Percentiles rank a stretch among this genome's conserved stretches.
Evolutionary conservation across 2,888 invertebrate species (phyloP).

Genomic region (Perizoma affinitatum): DNA sequence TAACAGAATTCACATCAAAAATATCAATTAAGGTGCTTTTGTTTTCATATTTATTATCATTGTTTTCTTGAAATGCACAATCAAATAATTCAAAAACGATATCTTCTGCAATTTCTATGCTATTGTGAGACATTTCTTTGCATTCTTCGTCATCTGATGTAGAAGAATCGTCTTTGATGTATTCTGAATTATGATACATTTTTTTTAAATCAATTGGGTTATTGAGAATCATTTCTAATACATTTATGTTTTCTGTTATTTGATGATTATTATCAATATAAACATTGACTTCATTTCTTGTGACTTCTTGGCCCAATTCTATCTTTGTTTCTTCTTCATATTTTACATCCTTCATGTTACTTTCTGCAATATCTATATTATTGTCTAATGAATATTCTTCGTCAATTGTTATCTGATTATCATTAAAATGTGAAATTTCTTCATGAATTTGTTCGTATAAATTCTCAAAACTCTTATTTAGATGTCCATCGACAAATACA

Average conservation of each 20-base stretch:
- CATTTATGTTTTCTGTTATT: background rate
- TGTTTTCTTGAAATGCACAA: constrained; percentile 3
- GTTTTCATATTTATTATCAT: constrained; percentile 3
- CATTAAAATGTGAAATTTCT: background rate
- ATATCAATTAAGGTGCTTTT: background rate
- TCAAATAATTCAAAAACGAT: constrained; percentile 42
- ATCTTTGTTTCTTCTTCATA: constrained; percentile 24
- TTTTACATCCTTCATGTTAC: background rate
- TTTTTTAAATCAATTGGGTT: constrained; percentile 4
- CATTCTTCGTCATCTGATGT: constrained; percentile 34
- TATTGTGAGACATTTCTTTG: constrained; percentile 30
- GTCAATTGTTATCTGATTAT: background rate
- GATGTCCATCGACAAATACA: background rate
- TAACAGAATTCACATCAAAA: background rate
- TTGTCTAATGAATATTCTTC: constrained; percentile 2
- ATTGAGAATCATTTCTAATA: constrained; percentile 28
- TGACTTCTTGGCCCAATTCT: constrained; percentile 9
- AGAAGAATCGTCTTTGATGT: constrained; percentile 20
- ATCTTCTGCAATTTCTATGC: constrained; percentile 31
- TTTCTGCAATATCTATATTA: background rate
- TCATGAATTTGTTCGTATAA: constrained; percentile 4
- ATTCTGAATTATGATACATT: constrained; percentile 6
- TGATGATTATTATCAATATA: background rate
- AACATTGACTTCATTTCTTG: constrained; percentile 6
- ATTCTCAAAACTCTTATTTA: background rate